Conservation (phyloP, 2,113 vertebrate species). For the Eulemur macaco region DNA sequence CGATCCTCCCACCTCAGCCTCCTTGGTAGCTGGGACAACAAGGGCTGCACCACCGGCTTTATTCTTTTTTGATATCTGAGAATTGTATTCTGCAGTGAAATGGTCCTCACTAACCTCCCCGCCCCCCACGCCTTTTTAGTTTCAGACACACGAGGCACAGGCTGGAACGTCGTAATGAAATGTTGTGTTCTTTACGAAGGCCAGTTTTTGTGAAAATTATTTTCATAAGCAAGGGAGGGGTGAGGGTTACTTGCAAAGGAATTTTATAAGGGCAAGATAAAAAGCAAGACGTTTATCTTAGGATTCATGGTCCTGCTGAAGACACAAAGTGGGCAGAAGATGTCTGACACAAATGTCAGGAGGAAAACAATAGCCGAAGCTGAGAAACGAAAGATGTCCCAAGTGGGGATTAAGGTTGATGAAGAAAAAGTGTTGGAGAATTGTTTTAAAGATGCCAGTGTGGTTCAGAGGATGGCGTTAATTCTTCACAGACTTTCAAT, state of each 20-base stretch:
- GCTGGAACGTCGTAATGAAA: not conserved
- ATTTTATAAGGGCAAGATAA: not conserved
- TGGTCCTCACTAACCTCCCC: not conserved
- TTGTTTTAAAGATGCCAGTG: not conserved
- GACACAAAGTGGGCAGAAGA: not conserved
- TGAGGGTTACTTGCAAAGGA: slow-evolving; percentile 26
- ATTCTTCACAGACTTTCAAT: not conserved
- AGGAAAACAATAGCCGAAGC: not conserved
- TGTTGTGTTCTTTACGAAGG: not conserved
- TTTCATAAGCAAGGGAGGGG: not conserved
- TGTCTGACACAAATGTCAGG: not conserved
- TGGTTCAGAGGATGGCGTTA: not conserved
- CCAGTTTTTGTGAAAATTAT: slow-evolving; percentile 11
- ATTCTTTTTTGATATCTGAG: not conserved
- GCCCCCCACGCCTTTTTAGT: not conserved
- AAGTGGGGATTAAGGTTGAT: not conserved
- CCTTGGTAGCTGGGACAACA: not conserved
- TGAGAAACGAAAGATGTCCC: not conserved
- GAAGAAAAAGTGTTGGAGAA: not conserved
- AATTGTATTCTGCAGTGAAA: not conserved
- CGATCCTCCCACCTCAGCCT: not conserved
- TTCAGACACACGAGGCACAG: not conserved
- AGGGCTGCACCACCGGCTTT: not conserved
- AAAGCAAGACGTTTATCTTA: not conserved
- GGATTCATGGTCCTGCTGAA: not conserved